Evolutionary conservation across 2,888 invertebrate genomes (phyloP).

Genomic region (Luperina nickerlii): DNA sequence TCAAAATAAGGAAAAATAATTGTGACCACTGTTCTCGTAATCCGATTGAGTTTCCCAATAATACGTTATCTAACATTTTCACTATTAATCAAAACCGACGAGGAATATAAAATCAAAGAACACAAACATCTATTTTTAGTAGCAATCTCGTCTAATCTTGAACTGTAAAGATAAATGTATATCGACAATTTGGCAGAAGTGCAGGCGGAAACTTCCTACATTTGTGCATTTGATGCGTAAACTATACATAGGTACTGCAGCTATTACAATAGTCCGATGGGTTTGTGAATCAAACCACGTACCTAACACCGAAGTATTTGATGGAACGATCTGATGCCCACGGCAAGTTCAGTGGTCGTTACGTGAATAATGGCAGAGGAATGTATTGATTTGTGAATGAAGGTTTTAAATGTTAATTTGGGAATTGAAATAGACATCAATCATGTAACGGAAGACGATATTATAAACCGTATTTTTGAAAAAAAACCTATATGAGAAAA

Average conservation of each 20-base stretch:
- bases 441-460: conserved; percentile 3
- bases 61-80: conserved; percentile 9
- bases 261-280: conserved; percentile 21
- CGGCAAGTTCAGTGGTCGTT: conserved; percentile 17
- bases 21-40: neutral
- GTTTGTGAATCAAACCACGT: conserved; percentile 53
- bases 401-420: neutral
- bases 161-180: conserved; percentile 48
- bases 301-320: conserved; percentile 46
- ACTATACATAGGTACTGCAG: conserved; percentile 22
- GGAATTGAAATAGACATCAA: conserved; percentile 4
- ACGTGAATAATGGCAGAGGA: conserved; percentile 36
- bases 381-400: conserved; percentile 10
- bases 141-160: conserved; percentile 24
- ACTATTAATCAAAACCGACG: neutral
- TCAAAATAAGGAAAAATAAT: neutral
- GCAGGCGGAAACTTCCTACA: conserved; percentile 64
- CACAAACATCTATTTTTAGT: conserved; percentile 22
- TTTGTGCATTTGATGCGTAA: conserved; percentile 50
- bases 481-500: neutral
- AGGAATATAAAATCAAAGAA: conserved; percentile 6
- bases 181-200: conserved; percentile 51
- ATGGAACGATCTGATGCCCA: conserved; percentile 39
- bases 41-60: neutral
- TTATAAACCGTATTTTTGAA: neutral